Evolutionary conservation across 2,888 invertebrate species (phyloP).

Genomic region (Onthophagus sagittarius): DNA sequence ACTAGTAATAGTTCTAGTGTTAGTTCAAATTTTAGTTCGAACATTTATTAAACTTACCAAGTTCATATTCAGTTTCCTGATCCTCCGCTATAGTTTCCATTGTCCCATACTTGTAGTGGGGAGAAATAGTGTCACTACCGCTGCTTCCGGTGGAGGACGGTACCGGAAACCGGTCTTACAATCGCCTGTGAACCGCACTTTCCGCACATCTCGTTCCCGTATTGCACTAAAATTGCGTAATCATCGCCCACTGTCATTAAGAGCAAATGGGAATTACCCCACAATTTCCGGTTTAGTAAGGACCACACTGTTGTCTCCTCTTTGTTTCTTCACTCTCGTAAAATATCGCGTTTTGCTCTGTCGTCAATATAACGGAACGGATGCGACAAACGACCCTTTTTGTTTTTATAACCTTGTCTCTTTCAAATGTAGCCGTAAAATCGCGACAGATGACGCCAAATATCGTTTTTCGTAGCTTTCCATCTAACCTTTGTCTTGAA

Average conservation of each 20-base stretch:
- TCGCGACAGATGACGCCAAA: background rate
- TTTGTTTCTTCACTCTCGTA: background rate
- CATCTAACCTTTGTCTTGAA: background rate
- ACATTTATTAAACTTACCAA: slow-evolving; percentile 54
- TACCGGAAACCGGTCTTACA: slow-evolving; percentile 12
- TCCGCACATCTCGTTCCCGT: slow-evolving; percentile 14
- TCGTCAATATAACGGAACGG: background rate
- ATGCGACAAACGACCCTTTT: background rate
- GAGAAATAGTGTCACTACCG: slow-evolving; percentile 38
- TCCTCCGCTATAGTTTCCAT: slow-evolving; percentile 70
- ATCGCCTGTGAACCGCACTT: slow-evolving; percentile 3
- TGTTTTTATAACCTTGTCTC: background rate
- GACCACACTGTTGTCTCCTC: background rate
- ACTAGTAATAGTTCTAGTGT: too few species aligned
- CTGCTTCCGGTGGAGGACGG: slow-evolving; percentile 13
- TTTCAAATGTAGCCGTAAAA: background rate
- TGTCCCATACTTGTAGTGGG: slow-evolving; percentile 33
- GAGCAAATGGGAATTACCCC: background rate
- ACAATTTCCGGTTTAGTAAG: background rate
- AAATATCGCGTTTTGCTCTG: background rate
- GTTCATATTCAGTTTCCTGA: slow-evolving; percentile 63
- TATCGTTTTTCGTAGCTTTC: background rate
- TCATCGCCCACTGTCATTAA: background rate
- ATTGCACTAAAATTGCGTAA: background rate
- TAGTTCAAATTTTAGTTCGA: too few species aligned